These are phyloP conservation scores for Aulostomus chinensis DNA, from an alignment of 2,797 vertebrate species.

Conservation along the genomic window DNA sequence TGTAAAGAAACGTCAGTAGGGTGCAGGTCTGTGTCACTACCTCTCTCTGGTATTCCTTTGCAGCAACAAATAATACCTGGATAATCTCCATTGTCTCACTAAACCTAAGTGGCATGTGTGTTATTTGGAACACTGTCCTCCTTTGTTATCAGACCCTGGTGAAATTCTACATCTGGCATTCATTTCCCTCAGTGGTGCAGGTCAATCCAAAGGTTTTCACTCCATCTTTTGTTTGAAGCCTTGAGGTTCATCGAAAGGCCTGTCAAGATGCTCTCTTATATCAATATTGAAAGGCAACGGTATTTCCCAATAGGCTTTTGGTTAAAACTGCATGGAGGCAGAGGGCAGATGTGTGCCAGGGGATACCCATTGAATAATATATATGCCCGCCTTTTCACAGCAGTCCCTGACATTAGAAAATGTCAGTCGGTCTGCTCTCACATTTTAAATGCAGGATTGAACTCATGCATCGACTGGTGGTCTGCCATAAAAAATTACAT, in stretches of 20 bases:
- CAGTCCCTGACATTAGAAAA: slow-evolving; percentile 33
- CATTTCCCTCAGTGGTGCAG: slow-evolving; percentile 22
- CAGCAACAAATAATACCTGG: too few species aligned
- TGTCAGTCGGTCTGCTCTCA: slow-evolving; percentile 30
- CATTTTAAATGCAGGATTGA: slow-evolving; percentile 22
- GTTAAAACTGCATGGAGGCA: slow-evolving; percentile 26
- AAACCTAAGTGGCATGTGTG: slow-evolving; percentile 45
- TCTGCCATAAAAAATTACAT: background rate
- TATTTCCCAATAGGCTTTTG: slow-evolving; percentile 8
- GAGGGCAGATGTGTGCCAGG: slow-evolving; percentile 1
- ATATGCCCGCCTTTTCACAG: slow-evolving; percentile 20
- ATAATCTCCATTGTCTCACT: slow-evolving; percentile 27
- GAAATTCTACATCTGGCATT: slow-evolving; percentile 23
- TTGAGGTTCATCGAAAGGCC: slow-evolving; percentile 25
- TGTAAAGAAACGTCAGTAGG: too few species aligned
- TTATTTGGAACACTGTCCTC: slow-evolving; percentile 40
- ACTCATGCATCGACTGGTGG: background rate
- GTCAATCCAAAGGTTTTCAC: slow-evolving; percentile 33
- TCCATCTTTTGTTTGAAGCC: slow-evolving; percentile 28
- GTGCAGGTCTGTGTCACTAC: too few species aligned
- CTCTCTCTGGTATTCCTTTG: too few species aligned
- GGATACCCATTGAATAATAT: slow-evolving; percentile 45
- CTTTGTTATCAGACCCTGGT: slow-evolving; percentile 37
- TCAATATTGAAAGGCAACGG: slow-evolving; percentile 27
- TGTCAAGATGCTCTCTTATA: slow-evolving; percentile 32